Conservation (phyloP, 2,113 vertebrate genomes). For the Cyprinodon variegatus region DNA sequence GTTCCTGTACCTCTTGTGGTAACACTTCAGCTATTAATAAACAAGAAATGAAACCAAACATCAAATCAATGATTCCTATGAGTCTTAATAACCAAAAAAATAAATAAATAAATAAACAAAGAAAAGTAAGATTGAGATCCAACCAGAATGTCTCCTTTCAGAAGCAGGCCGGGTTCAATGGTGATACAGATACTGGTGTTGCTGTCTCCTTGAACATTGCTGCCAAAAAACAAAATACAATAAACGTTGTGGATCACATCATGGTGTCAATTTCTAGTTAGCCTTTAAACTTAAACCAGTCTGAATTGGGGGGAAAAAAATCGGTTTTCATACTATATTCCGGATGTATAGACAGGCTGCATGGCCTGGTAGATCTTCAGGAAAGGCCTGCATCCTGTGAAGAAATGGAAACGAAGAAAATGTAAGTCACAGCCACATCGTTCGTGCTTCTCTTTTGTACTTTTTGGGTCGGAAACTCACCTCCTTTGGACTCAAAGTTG, state of each 20-base stretch:
- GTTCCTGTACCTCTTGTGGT: conserved; percentile 93
- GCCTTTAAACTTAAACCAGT: conserved; percentile 19
- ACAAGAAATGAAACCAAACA: neutral
- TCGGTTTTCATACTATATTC: conserved; percentile 89
- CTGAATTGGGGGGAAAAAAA: conserved; percentile 14
- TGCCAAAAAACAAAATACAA: conserved; percentile 47
- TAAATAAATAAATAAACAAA: neutral
- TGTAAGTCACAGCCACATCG: neutral
- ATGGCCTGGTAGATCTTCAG: conserved; percentile 99
- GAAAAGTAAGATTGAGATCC: conserved; percentile 29
- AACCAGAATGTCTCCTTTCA: conserved; percentile 98
- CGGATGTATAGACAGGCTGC: conserved; percentile 98
- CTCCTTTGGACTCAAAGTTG: conserved; percentile 97
- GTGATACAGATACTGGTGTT: conserved; percentile 98
- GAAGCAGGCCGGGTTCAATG: conserved; percentile 92
- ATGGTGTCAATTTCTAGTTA: neutral
- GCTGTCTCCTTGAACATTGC: conserved; percentile 95
- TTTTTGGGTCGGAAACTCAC: conserved; percentile 64
- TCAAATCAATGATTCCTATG: neutral
- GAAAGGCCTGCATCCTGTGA: conserved; percentile 94
- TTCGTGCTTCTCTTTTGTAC: neutral
- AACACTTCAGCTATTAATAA: conserved; percentile 88
- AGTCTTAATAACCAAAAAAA: no score
- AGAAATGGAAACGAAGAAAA: neutral
- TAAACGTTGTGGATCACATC: neutral